Base-by-base conservation (phyloP, 2,888 invertebrate genomes). In the Selenia dentaria region DNA sequence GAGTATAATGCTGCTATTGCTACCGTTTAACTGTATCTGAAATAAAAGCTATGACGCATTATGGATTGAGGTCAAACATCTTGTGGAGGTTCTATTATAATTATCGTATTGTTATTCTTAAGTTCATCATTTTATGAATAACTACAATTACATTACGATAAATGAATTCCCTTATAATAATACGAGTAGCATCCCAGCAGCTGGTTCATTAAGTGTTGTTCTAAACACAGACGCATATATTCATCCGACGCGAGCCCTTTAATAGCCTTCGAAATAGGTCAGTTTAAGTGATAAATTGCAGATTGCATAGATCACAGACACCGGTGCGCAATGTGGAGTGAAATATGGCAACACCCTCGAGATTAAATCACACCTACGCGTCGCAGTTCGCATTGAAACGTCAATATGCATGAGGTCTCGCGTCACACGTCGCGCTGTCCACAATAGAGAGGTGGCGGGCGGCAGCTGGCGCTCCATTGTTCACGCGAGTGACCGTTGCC, bases 401-500 rank as follows among this genome's bases (percentile, higher is more conserved):
- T 36, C 42, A 20, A 41, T 32, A 33, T 25, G 14, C 24, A 10
- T 10, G 29, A 44, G 10, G 40, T 42, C 9, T 10, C 22, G 11
- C 10, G 11, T 18, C n/a, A 18, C 24, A 20, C 28, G 9, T 16
- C 6, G 20, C 18, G 32, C 36, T 18, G 58, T 2, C 6, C 25
- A 25, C 25, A 10, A 25, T 25, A 10, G 1, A 22, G 2, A 22
- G 22, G 8, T 22, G 22, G 22, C 22, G 8, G 22, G 22, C 22
- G 8, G 25, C 68, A 69, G 67, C 70, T 69, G 68, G 51, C 36
- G 25, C 2, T 32, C 44, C 50, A 62, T 66, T 67, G 69, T 67
- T 28, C 42, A 20, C 18, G 54, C 8, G 49, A 49, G 45, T 55
- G 65, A 56, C 69, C 69, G 59, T 56, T 65, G 57, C 43, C 6